Evolutionary conservation across 2,888 invertebrate species (phyloP), one percentile per base, ranked within the genome.

Genomic region (Lysandra bellargus): DNA sequence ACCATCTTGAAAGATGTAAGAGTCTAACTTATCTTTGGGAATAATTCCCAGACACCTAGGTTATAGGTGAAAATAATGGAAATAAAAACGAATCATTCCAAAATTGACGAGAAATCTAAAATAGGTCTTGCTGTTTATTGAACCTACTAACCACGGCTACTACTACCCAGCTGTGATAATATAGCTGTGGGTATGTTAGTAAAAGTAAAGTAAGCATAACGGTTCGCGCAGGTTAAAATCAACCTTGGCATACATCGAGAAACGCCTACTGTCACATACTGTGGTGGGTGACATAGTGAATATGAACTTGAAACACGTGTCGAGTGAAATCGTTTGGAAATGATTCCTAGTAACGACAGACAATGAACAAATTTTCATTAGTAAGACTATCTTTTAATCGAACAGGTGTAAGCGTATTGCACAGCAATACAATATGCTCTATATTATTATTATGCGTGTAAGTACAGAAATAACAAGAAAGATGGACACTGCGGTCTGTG

Each of bases 311-410:
- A 37, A 37, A 69, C 14, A 33, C 12, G 33, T 69, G 33, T 69
- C 69, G 69, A 69, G 69, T 69, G 33, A 69, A 69, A 69, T 33
- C 69, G 69, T 37, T 69, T 14, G 14, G 33, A 69, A 14, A 33
- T 33, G 37, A 33, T 33, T 69, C 33, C 69, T 33, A 33, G 69
- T 33, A 33, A 69, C 69, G 33, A 33, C 33, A 69, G 4, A 33
- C 69, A 14, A 69, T 69, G 14, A 33, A 14, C 33, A 33, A 14
- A 9, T 37, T 5, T 33, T 17, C 30, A n/a, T n/a, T 64, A 69
- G 33, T 14, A 33, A 33, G 33, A 69, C 14, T 69, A 23, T 30
- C 4, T 14, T 14, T 69, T 12, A 33, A 69, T 33, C 6, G 1
- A 69, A 33, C 14, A 33, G 69, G 14, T 14, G 3, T 33, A 33